Base-by-base conservation (phyloP, 2,888 invertebrate species). In the Andrena minutula region DNA sequence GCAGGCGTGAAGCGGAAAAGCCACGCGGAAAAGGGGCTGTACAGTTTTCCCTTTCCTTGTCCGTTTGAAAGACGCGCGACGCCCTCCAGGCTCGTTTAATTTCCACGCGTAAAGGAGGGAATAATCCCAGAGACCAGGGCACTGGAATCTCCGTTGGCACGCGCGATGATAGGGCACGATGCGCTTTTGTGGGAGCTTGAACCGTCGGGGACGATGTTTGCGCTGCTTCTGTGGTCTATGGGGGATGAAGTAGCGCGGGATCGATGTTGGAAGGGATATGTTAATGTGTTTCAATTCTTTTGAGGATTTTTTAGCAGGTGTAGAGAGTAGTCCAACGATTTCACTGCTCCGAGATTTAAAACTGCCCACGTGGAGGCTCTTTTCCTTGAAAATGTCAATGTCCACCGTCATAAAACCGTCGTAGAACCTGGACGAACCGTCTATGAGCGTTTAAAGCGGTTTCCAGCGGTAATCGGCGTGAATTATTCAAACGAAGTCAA, bases 401-500 rank as follows among this genome's bases (percentile, higher is more conserved):
- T 8, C 8, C 23, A 8, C n/a, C 23, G 56, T 16, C 5, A 16
- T 26, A 12, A 20, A 61, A 8, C 1, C 60, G 32, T 12, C 30
- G n/a, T 4, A 10, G 32, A 8, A 32, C 16, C 30, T n/a, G 30
- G 8, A n/a, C 2, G n/a, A 32, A n/a, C 30, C n/a, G 8, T 20
- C 20, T 23, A 10, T 2, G 32, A n/a, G 35, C 12, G 23, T 20
- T 56, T 2, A 20, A 30, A 69, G 49, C 49, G 23, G 20, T 72
- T 49, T 23, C 35, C 64, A 35, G 53, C 49, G 12, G 41, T 26
- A n/a, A 71, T 74, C 70, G 4, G 35, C n/a, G 41, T 49, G 74
- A 72, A 72, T 76, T 69, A 61, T 75, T 66, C 32, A 68, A 56
- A 61, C 56, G 65, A 81, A 68, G 72, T 79, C 72, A 82, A 73